Conservation (phyloP, 2,888 invertebrate species). For the Caenorhabditis japonica region DNA sequence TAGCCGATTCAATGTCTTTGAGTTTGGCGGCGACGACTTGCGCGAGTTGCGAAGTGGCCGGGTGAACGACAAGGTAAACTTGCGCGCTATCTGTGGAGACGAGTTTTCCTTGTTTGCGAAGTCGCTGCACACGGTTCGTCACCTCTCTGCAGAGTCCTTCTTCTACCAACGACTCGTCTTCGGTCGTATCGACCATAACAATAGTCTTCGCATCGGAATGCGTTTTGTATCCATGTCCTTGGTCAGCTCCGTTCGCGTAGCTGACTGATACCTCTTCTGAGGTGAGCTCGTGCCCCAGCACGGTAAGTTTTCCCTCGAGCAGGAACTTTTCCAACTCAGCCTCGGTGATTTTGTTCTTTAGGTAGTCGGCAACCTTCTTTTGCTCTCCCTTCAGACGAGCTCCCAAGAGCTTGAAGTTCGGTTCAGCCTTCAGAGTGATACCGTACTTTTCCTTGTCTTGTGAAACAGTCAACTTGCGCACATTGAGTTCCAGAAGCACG, state of each 20-base stretch:
- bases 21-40: slow-evolving; percentile 51
- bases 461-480: slow-evolving; percentile 85
- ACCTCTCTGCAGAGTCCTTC: slow-evolving; percentile 96
- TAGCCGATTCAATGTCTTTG: slow-evolving; percentile 48
- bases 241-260: slow-evolving; percentile 79
- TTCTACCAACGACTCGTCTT: slow-evolving; percentile 90
- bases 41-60: slow-evolving; percentile 57
- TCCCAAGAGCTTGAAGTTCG: slow-evolving; percentile 92
- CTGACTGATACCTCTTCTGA: slow-evolving; percentile 81
- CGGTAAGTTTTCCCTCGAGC: slow-evolving; percentile 82
- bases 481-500: slow-evolving; percentile 92
- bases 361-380: slow-evolving; percentile 87
- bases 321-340: slow-evolving; percentile 86
- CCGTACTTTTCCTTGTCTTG: slow-evolving; percentile 92
- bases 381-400: slow-evolving; percentile 90
- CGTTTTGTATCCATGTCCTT: slow-evolving; percentile 54
- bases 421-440: slow-evolving; percentile 90
- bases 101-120: slow-evolving; percentile 83
- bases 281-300: slow-evolving; percentile 84
- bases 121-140: slow-evolving; percentile 93
- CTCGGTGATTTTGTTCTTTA: slow-evolving; percentile 85
- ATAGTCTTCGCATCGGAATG: slow-evolving; percentile 81
- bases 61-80: slow-evolving; percentile 60
- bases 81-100: slow-evolving; percentile 66
- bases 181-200: slow-evolving; percentile 89